Evolutionary conservation across 2,888 invertebrate genomes (phyloP).

Genomic region (Eutolmus rufibarbis): DNA sequence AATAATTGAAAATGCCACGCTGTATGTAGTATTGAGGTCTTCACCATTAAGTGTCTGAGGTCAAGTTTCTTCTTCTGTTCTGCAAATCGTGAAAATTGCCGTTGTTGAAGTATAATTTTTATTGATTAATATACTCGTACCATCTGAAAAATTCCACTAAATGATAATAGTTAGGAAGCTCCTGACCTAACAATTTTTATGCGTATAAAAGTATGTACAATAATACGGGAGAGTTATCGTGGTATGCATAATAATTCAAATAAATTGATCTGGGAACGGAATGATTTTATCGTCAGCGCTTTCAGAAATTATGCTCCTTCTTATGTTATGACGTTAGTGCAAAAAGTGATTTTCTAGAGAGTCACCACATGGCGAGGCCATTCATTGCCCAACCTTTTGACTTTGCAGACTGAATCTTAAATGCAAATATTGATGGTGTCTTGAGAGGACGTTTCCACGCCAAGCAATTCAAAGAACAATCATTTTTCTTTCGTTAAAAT

Average conservation of each 20-base stretch:
- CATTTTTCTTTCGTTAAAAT: background rate
- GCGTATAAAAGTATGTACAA: background rate
- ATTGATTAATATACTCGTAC: background rate
- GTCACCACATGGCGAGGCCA: background rate
- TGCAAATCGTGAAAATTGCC: background rate
- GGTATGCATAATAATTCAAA: background rate
- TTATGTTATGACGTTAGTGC: background rate
- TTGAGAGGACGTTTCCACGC: background rate
- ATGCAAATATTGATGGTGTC: background rate
- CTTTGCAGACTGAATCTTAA: background rate
- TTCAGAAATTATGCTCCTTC: background rate
- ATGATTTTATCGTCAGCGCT: background rate
- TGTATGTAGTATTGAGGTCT: background rate
- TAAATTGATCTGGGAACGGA: background rate
- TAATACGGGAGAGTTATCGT: too few species aligned
- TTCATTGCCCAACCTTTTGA: background rate
- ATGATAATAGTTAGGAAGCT: background rate
- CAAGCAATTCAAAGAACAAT: background rate
- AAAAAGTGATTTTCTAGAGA: background rate
- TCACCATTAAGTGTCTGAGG: background rate
- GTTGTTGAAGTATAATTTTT: background rate
- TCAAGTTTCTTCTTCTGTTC: background rate
- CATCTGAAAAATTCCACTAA: background rate
- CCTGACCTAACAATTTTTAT: background rate
- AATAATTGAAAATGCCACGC: background rate